phyloP scores from a whole-genome alignment of 2,797 vertebrate species.

The Erpetoichthys calabaricus region DNA sequence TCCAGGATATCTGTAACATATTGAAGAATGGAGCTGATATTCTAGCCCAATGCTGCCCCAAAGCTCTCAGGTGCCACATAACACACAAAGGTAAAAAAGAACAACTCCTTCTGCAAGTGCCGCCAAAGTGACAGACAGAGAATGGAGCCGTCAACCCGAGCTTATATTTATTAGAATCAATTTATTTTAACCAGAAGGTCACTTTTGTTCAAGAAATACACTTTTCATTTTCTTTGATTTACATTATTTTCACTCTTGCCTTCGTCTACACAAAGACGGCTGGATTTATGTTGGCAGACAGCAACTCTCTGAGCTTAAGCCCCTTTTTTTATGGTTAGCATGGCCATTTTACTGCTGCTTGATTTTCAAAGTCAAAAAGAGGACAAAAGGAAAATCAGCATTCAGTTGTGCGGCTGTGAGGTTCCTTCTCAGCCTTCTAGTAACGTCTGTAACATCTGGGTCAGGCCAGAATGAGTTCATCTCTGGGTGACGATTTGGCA shows the following conservation, averaged over 20 bases:
- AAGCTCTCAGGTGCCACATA: too few species aligned
- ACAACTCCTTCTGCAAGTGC: constrained; percentile 8
- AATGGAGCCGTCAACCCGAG: not conserved
- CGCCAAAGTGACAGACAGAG: constrained; percentile 5
- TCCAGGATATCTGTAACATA: too few species aligned
- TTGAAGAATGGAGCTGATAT: too few species aligned
- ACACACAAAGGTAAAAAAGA: constrained; percentile 3
- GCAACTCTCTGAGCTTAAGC: not conserved
- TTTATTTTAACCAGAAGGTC: constrained; percentile 10
- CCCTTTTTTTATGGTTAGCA: constrained; percentile 1
- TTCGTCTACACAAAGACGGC: not conserved
- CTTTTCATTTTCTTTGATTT: constrained; percentile 8
- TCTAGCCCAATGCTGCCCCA: too few species aligned
- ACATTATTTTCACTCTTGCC: not conserved
- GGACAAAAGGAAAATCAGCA: not conserved
- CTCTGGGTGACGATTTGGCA: too few species aligned
- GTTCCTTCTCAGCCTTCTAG: too few species aligned
- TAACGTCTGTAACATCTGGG: too few species aligned
- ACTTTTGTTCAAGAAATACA: not conserved
- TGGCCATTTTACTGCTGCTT: not conserved
- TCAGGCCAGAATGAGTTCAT: too few species aligned
- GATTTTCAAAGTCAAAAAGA: not conserved
- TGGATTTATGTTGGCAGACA: constrained; percentile 1
- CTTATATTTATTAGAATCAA: constrained; percentile 8
- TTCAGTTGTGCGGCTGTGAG: too few species aligned